Conservation (phyloP, 2,888 invertebrate genomes). For the Pardosa pseudoannulata region DNA sequence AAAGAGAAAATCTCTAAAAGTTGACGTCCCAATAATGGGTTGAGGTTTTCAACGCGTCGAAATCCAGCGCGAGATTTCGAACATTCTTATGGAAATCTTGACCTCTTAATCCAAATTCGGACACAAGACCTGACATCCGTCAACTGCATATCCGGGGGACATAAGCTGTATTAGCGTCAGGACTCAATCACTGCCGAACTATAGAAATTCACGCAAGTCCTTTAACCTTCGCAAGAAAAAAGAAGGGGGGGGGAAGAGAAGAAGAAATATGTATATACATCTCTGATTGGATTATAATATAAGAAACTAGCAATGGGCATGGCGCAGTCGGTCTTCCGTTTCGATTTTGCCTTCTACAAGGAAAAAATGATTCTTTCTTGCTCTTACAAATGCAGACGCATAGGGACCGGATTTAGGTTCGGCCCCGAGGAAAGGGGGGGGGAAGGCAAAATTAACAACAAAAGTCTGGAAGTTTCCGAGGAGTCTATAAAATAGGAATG, state of each 20-base stretch:
- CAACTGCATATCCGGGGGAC: conserved; percentile 29
- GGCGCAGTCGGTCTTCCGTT: conserved; percentile 47
- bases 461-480: conserved; percentile 8
- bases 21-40: neutral
- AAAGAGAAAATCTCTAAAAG: neutral
- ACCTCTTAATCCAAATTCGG: conserved; percentile 33
- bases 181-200: conserved; percentile 4
- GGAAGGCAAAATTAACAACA: conserved; percentile 32
- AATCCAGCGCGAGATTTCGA: neutral
- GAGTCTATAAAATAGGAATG: conserved; percentile 62
- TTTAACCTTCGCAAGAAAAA: conserved; percentile 34
- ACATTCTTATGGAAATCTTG: conserved; percentile 61
- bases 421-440: conserved; percentile 31
- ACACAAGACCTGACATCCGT: conserved; percentile 37
- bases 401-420: conserved; percentile 66
- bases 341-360: conserved; percentile 14
- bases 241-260: neutral
- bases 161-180: conserved; percentile 34
- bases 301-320: conserved; percentile 37
- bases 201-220: conserved; percentile 27
- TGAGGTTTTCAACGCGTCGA: neutral
- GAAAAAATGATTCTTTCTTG: conserved; percentile 48
- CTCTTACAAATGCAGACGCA: conserved; percentile 52
- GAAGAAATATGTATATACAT: conserved; percentile 25
- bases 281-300: conserved; percentile 69